Conservation (phyloP, 2,113 vertebrate species). For the Halichoeres trimaculatus region DNA sequence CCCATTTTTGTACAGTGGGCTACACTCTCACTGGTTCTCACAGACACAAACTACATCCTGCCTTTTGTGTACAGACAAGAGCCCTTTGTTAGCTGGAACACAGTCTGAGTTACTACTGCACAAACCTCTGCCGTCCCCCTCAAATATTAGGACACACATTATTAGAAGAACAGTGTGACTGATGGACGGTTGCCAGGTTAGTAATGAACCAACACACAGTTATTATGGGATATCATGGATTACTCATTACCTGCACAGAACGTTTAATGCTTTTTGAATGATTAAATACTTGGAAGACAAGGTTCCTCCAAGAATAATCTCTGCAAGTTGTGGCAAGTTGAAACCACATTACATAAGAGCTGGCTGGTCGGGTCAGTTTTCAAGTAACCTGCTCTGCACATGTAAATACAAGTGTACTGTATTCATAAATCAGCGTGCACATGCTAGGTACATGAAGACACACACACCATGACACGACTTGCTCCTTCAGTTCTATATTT, state of each 20-base stretch:
- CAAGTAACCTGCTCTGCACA: not conserved
- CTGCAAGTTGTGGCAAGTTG: conserved; percentile 6
- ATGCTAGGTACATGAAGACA: not conserved
- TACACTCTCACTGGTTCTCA: conserved; percentile 29
- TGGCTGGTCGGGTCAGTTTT: not conserved
- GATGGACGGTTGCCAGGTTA: conserved; percentile 27
- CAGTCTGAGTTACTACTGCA: conserved; percentile 59
- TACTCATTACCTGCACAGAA: conserved; percentile 7
- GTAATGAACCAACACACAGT: conserved; percentile 8
- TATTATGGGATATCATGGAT: conserved; percentile 29
- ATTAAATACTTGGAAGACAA: not conserved
- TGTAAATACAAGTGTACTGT: not conserved
- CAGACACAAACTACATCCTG: conserved; percentile 65
- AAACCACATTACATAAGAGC: not conserved
- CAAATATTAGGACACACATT: conserved; percentile 31
- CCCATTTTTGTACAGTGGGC: conserved; percentile 46
- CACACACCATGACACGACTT: not conserved
- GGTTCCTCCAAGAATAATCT: conserved; percentile 1
- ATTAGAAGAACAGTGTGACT: conserved; percentile 33
- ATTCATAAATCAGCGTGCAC: not conserved
- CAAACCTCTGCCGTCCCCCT: conserved; percentile 46
- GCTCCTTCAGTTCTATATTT: not conserved
- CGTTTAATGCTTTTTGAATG: not conserved
- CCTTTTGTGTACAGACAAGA: conserved; percentile 72
- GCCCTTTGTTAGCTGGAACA: conserved; percentile 66